Evolutionary conservation across 2,113 vertebrate genomes (phyloP), one percentile per base, ranked within the genome.

Genomic region (Ahaetulla prasina): DNA sequence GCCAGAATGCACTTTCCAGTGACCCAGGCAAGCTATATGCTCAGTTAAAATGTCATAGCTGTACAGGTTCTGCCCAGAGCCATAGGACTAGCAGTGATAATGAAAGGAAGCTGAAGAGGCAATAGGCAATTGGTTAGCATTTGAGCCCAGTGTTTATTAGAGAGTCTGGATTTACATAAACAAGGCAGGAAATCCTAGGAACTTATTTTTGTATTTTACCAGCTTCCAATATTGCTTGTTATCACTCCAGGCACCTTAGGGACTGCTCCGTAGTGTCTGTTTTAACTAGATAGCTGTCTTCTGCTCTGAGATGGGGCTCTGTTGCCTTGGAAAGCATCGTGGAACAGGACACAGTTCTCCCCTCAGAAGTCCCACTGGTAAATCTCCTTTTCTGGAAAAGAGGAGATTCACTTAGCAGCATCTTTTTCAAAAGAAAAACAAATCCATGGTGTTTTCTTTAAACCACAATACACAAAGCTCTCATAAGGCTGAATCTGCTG

Each of bases 391-490:
- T 90, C 35, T 89, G 88, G 68, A 90, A 93, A 94, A 87, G 80
- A 85, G 86, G 30, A 45, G 27, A 94, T 0, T 1, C 30, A 74
- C 49, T 94, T 95, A 95, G n/a, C 57, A 57, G 88, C 86, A 14
- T 89, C 57, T 4, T 23, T 52, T 55, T 55, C 49, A 84, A 1
- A 43, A 90, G 89, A 14, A 27, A 50, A 27, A 45, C 14, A 43
- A 93, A 90, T 30, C 68, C 89, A 22, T 3, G 4, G 91, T 89
- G 85, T 35, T 93, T 95, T 96, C 87, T 88, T 89, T 89, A 93
- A 20, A 25, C 23, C 50, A n/a, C 45, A 93, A 94, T 90, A 60
- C 87, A 91, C 52, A 92, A 94, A 92, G 55, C n/a, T 89, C 92
- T 85, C 30, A 92, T 30, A 87, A 87, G 60, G 1, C 63, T 80